Percentiles rank a stretch among this genome's conserved stretches.
phyloP scores from a whole-genome alignment of 1,140 invertebrate genomes.

The Apocrypta bakeri region DNA sequence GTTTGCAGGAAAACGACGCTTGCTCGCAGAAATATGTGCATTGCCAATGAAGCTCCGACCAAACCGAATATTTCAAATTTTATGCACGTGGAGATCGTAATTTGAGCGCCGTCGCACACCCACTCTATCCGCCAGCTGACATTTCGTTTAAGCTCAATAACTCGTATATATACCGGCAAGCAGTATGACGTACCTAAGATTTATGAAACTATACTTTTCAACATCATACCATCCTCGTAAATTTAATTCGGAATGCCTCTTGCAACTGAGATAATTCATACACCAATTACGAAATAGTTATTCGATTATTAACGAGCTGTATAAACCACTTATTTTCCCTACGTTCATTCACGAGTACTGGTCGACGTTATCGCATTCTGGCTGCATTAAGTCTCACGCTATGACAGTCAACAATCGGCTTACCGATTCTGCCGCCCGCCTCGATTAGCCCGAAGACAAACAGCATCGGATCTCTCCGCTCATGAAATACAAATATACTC shows the following conservation, averaged over 20 bases:
- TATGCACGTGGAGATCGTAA: not conserved
- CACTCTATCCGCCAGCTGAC: not conserved
- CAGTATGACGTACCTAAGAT: no score
- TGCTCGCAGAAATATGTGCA: slow-evolving; percentile 20
- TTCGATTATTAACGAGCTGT: not conserved
- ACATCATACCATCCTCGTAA: no score
- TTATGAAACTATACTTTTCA: no score
- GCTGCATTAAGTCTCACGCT: slow-evolving; percentile 31
- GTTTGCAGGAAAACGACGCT: not conserved
- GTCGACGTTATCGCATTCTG: not conserved
- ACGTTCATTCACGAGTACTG: not conserved
- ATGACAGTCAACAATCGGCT: slow-evolving; percentile 43
- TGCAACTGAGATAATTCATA: not conserved
- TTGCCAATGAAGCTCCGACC: slow-evolving; percentile 18
- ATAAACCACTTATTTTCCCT: not conserved
- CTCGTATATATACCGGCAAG: no score
- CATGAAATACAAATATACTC: slow-evolving; percentile 22
- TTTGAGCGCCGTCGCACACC: not conserved
- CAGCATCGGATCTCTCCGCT: slow-evolving; percentile 8
- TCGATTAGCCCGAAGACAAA: slow-evolving; percentile 41
- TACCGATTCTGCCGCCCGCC: not conserved
- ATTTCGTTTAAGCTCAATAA: not conserved
- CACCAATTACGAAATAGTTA: no score
- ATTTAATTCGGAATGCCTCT: no score
- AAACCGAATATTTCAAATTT: not conserved